Conservation (phyloP, 2,797 vertebrate species). For the Simalia tracyae region DNA sequence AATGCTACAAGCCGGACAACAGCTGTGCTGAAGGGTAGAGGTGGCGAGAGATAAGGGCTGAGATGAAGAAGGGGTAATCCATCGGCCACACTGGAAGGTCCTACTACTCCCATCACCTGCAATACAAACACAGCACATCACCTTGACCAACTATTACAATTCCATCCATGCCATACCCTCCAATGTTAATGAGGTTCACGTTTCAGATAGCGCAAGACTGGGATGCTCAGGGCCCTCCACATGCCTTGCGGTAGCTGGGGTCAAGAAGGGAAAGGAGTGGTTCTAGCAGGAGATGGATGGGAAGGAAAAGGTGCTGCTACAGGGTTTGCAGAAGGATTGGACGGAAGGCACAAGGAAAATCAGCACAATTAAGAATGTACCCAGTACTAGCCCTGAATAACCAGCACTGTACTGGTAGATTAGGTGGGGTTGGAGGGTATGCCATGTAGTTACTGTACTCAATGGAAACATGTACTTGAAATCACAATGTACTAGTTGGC, state of each 20-base stretch:
- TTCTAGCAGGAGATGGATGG: slow-evolving; percentile 53
- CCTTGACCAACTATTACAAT: slow-evolving; percentile 67
- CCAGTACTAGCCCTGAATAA: slow-evolving; percentile 63
- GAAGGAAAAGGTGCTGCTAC: slow-evolving; percentile 35
- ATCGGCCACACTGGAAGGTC: slow-evolving; percentile 98
- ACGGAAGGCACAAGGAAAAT: slow-evolving; percentile 42
- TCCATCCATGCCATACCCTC: slow-evolving; percentile 74
- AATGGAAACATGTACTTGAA: slow-evolving; percentile 56
- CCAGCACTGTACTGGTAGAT: slow-evolving; percentile 62
- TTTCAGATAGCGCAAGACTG: slow-evolving; percentile 50
- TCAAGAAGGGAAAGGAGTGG: slow-evolving; percentile 31
- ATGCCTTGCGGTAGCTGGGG: slow-evolving; percentile 52
- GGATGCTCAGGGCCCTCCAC: slow-evolving; percentile 43
- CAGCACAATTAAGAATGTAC: slow-evolving; percentile 62
- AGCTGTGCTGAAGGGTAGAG: slow-evolving; percentile 98
- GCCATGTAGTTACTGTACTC: slow-evolving; percentile 66
- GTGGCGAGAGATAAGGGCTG: slow-evolving; percentile 98
- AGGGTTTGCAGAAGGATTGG: slow-evolving; percentile 50
- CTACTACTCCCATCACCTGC: slow-evolving; percentile 99
- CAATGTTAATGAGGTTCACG: slow-evolving; percentile 44
- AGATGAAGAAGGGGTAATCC: slow-evolving; percentile 98
- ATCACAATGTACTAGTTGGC: slow-evolving; percentile 69
- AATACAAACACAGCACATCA: slow-evolving; percentile 78
- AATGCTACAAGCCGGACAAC: slow-evolving; percentile 97
- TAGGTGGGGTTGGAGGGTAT: slow-evolving; percentile 68